Evolutionary conservation across 2,113 vertebrate genomes (phyloP), one percentile per base, ranked within the genome.

Genomic region (Leptobrachium ailaonicum): DNA sequence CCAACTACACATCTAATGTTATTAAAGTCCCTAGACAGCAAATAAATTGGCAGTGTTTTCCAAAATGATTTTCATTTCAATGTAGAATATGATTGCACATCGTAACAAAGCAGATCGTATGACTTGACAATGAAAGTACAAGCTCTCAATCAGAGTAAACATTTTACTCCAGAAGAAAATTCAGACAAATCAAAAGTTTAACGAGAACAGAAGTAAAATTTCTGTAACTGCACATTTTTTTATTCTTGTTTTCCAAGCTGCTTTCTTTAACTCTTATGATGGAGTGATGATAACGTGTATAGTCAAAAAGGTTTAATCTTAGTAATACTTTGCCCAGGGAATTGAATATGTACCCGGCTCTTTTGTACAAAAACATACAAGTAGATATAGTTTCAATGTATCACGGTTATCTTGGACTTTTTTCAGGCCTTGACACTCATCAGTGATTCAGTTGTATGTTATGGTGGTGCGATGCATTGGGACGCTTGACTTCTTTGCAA

Each of bases 31-130:
- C 79, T 66, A 74, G 79, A 75, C 72, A 69, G 79, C 64, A 81
- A 75, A 74, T 81, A 81, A 81, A 81, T 75, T 81, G 79, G 53
- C 79, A 81, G 50, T 75, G 79, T 81, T 81, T 81, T 81, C 64
- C 5, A 62, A 81, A 81, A 81, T 81, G 42, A 75, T 81, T 81
- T 81, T 41, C 66, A 81, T 81, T 81, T 80, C 78, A 67, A 74
- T 80, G 50, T 75, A 62, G 42, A 81, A 69, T 75, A 81, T 81
- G 72, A 75, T 75, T 75, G 72, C 72, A 75, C 73, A 81, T 75
- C 75, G 72, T 62, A 69, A 68, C 53, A 75, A 50, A 69, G 50
- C 45, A 81, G 66, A 81, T 81, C 66, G 71, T 5, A 74, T 41
- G 62, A 66, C 14, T 40, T 73, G 53, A 75, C 67, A 58, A 81